Evolutionary conservation across 1,140 invertebrate species (phyloP).

Genomic region (Pogonomyrmex barbatus): DNA sequence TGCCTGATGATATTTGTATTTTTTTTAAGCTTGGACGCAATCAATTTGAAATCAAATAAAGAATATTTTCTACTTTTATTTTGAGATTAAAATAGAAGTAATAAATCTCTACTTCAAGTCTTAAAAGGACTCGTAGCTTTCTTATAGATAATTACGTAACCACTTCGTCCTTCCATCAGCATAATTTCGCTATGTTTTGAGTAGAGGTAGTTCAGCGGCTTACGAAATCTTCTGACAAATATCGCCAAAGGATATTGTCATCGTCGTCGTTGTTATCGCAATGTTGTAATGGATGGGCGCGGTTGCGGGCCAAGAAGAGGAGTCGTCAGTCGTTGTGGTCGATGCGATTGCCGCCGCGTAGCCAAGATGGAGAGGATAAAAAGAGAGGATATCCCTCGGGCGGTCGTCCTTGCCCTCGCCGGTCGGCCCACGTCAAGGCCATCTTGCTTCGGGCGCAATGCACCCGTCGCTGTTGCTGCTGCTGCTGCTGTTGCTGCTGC

Average conservation of each 20-base stretch:
- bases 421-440: slow-evolving; percentile 84
- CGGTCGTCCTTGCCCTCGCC: slow-evolving; percentile 86
- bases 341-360: slow-evolving; percentile 62
- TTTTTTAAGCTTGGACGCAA: slow-evolving; percentile 19
- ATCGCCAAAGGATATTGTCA: slow-evolving; percentile 2
- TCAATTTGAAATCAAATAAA: slow-evolving; percentile 17
- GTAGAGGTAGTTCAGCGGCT: not conserved
- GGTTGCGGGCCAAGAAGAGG: slow-evolving; percentile 60
- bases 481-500: slow-evolving; percentile 68
- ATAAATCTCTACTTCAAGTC: not conserved
- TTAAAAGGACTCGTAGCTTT: not conserved
- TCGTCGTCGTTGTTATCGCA: slow-evolving; percentile 38
- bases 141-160: slow-evolving; percentile 41
- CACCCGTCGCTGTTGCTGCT: slow-evolving; percentile 75
- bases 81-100: not conserved
- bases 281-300: slow-evolving; percentile 68
- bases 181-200: slow-evolving; percentile 26
- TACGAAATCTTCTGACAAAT: slow-evolving; percentile 31
- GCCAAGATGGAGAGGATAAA: slow-evolving; percentile 68
- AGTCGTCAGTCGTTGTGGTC: slow-evolving; percentile 66
- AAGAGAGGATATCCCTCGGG: slow-evolving; percentile 80
- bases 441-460: slow-evolving; percentile 84
- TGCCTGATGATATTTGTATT: not conserved
- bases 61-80: not conserved
- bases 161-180: not conserved